Evolutionary conservation across 2,113 vertebrate species (phyloP), one percentile per base, ranked within the genome.

Genomic region (Stegastes partitus): DNA sequence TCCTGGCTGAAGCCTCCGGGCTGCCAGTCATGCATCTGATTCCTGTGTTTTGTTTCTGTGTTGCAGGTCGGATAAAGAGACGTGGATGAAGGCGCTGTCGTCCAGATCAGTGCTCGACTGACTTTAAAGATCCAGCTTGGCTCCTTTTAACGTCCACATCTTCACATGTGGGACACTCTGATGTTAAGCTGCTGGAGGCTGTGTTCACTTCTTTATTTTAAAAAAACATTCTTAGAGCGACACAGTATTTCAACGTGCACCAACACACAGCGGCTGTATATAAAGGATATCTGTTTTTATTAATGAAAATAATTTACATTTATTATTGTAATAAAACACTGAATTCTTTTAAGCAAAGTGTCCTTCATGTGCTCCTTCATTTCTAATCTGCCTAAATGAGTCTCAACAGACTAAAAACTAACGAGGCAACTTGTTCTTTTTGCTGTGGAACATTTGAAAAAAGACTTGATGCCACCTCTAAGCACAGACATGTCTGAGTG

Each of bases 61-160:
- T 47, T 53, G 15, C 83, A 94, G 93, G 39, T 87, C 85, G 0
- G 90, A 91, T 11, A 90, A 84, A 74, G 88, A 90, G 31, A 8
- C 18, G 1, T 94, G 93, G 93, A 81, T 87, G 69, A 87, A 72
- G 57, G 45, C 3, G 1, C 74, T 94, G 28, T 87, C 78, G 0
- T 63, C 65, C 14, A n/a, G 66, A 89, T 12, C 21, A n/a, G 21
- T 47, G 25, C 1, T 5, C 18, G 18, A 59, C 3, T n/a, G 0
- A n/a, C 21, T 68, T 74, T 55, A 47, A 12, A 15, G 18, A 5
- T 9, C 1, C 31, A 62, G 28, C 15, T 23, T 22, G 0, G 7
- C 3, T 42, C 15, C 0, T 77, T 58, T 77, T 74, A 37, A 71
- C 26, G 53, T 61, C 4, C 58, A 61, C 51, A 15, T 11, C 26